These are phyloP conservation scores for Priocnemis perturbator DNA, from an alignment of 2,888 invertebrate genomes.

Conservation along the genomic window DNA sequence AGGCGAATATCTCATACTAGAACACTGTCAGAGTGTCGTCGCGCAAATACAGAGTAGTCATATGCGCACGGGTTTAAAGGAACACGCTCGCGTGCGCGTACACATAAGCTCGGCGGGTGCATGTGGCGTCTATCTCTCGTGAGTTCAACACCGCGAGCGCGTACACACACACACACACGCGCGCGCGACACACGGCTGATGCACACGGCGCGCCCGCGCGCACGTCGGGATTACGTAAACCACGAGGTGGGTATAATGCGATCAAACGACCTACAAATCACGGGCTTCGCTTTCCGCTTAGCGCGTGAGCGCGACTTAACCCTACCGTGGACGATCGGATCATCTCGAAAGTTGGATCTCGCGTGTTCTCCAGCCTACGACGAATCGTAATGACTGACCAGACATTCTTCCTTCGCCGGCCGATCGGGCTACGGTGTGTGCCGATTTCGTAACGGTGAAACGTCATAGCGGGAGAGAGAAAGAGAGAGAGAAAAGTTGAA, in stretches of 20 bases:
- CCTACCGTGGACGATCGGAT: conserved; percentile 25
- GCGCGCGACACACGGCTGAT: conserved; percentile 4
- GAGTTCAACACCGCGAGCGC: too few relatives aligned
- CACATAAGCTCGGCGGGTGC: too few relatives aligned
- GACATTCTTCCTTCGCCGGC: not conserved
- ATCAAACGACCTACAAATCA: conserved; percentile 70
- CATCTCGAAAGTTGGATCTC: conserved; percentile 18
- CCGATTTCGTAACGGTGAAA: too few relatives aligned
- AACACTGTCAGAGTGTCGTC: not conserved
- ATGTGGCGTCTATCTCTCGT: too few relatives aligned
- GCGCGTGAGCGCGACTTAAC: conserved; percentile 42
- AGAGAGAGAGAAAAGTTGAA: too few relatives aligned
- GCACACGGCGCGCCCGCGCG: conserved; percentile 7
- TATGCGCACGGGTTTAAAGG: too few relatives aligned
- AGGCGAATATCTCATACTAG: conserved; percentile 21
- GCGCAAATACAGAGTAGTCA: not conserved
- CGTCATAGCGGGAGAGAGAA: conserved; percentile 1
- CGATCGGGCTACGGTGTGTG: too few relatives aligned
- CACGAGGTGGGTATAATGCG: conserved; percentile 55
- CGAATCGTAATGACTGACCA: not conserved
- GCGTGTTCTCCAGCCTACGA: not conserved
- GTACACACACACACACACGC: not conserved
- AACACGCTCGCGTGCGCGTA: too few relatives aligned
- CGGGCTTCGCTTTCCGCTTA: conserved; percentile 60
- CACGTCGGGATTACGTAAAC: conserved; percentile 60